These are phyloP conservation scores for Microcebus griseorufus DNA, from an alignment of 2,113 vertebrate genomes.

Conservation along the genomic window DNA sequence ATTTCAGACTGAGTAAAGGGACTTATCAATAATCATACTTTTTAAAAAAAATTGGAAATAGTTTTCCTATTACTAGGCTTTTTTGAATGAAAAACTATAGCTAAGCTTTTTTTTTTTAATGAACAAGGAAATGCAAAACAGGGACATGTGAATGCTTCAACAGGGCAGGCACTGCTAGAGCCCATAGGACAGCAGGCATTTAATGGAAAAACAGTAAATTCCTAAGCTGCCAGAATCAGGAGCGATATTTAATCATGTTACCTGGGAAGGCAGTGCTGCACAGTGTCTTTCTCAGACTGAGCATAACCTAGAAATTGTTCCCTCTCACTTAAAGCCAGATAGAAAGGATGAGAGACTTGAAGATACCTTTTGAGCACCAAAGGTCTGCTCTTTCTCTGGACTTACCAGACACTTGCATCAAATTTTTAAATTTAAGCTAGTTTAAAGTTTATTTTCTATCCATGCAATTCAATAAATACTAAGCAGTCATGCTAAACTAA, in stretches of 20 bases:
- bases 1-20: conserved; percentile 32
- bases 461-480: not conserved
- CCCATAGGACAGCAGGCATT: conserved; percentile 22
- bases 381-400: not conserved
- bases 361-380: conserved; percentile 24
- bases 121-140: conserved; percentile 26
- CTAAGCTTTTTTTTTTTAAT: not conserved
- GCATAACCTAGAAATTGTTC: not conserved
- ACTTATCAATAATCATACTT: not conserved
- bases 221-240: not conserved
- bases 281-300: not conserved
- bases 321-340: not conserved
- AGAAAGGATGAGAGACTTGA: not conserved
- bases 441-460: conserved; percentile 20
- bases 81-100: not conserved
- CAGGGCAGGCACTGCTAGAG: not conserved
- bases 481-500: conserved; percentile 38
- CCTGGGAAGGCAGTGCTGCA: not conserved
- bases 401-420: not conserved
- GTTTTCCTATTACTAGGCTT: conserved; percentile 10
- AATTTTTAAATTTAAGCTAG: conserved; percentile 33
- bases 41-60: not conserved
- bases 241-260: not conserved
- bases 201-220: conserved; percentile 26
- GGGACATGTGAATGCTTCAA: not conserved